Evolutionary conservation across 2,113 vertebrate genomes (phyloP).

Genomic region (Lucifuga dentata): DNA sequence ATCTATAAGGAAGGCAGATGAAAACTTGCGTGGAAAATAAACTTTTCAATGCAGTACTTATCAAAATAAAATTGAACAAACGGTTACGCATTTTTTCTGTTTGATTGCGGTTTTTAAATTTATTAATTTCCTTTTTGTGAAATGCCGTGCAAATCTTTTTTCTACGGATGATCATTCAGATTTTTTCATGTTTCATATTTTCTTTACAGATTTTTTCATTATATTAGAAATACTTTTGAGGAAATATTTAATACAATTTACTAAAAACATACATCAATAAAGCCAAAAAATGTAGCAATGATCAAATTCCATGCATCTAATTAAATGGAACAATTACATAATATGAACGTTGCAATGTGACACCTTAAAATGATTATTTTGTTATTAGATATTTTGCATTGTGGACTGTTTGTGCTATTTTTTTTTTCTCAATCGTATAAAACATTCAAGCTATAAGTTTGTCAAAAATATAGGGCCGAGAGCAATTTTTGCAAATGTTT

Average conservation of each 20-base stretch:
- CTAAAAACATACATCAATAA: not conserved
- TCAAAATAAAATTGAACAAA: not conserved
- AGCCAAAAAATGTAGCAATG: not conserved
- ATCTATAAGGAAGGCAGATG: not conserved
- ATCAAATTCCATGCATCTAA: not conserved
- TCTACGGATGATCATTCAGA: not conserved
- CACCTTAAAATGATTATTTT: not conserved
- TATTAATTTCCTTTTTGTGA: slow-evolving; percentile 3
- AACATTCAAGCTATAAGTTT: not conserved
- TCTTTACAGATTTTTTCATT: slow-evolving; percentile 4
- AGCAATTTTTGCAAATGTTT: not conserved
- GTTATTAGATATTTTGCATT: not conserved
- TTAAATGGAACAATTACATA: not conserved
- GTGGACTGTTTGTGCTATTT: slow-evolving; percentile 1
- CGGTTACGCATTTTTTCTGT: not conserved
- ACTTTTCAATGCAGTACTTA: slow-evolving; percentile 6
- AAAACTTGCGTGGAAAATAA: slow-evolving; percentile 3
- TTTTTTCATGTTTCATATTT: slow-evolving; percentile 1
- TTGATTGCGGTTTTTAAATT: slow-evolving; percentile 15
- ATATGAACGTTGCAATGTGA: not conserved
- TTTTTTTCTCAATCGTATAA: slow-evolving; percentile 1
- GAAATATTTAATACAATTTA: slow-evolving; percentile 3
- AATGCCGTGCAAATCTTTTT: not conserved
- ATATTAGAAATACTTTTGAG: not conserved
- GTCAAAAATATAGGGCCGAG: not conserved